phyloP scores from a whole-genome alignment of 2,888 invertebrate species.

The Oscheius sp. region DNA sequence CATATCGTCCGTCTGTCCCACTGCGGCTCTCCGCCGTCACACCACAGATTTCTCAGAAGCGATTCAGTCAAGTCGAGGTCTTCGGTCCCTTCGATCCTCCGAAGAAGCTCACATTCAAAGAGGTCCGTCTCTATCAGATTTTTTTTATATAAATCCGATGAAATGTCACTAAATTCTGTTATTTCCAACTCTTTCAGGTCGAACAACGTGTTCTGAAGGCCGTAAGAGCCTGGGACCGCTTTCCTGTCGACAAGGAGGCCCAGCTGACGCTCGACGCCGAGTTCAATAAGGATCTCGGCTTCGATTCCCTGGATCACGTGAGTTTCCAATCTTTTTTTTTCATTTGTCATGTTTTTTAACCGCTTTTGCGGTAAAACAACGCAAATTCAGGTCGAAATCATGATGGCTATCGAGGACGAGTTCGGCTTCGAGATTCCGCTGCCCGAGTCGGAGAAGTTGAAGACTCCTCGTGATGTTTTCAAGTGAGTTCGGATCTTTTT shows the following conservation, averaged over 20 bases:
- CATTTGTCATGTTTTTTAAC: neutral
- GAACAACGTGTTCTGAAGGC: constrained; percentile 71
- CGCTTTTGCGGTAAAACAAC: no score
- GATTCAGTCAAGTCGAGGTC: constrained; percentile 55
- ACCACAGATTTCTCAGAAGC: constrained; percentile 18
- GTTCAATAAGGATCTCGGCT: constrained; percentile 59
- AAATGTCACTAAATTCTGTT: no score
- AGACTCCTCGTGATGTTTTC: constrained; percentile 47
- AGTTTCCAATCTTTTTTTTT: neutral
- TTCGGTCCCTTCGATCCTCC: constrained; percentile 69
- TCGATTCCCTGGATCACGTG: constrained; percentile 64
- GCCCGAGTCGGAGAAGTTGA: constrained; percentile 59
- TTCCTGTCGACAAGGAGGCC: constrained; percentile 66
- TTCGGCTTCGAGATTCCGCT: constrained; percentile 79
- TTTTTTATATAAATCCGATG: constrained; percentile 1
- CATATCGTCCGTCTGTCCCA: constrained; percentile 4
- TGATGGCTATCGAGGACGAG: constrained; percentile 99
- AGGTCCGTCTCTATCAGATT: constrained; percentile 49
- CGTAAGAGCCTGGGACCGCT: constrained; percentile 71
- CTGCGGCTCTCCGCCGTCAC: constrained; percentile 4
- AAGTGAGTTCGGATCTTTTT: constrained; percentile 24
- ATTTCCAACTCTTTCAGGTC: constrained; percentile 49
- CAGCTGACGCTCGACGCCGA: constrained; percentile 54
- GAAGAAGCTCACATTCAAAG: constrained; percentile 67
- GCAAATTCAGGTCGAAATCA: constrained; percentile 84